Conservation (phyloP, 2,797 vertebrate genomes). For the Cetoscarus ocellatus region DNA sequence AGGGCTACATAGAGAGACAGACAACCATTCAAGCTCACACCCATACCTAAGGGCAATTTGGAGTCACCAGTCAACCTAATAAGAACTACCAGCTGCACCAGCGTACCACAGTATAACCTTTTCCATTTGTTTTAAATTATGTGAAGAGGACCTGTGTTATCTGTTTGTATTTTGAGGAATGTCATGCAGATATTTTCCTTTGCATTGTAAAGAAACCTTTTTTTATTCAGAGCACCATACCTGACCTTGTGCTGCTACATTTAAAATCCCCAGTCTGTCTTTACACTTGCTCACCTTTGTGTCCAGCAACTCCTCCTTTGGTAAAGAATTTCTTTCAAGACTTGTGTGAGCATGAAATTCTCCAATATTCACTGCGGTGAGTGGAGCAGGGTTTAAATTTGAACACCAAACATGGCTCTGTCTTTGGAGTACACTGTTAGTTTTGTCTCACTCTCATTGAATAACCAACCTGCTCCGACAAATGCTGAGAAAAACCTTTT, state of each 20-base stretch:
- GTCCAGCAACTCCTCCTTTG: conserved; percentile 15
- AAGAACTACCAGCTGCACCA: no score
- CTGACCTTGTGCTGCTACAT: not conserved
- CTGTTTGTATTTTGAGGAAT: not conserved
- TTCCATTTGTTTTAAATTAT: no score
- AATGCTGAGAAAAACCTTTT: conserved; percentile 28
- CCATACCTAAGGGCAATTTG: no score
- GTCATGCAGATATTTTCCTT: not conserved
- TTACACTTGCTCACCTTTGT: conserved; percentile 17
- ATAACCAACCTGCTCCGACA: conserved; percentile 5
- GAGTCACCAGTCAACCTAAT: no score
- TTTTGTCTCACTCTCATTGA: conserved; percentile 21
- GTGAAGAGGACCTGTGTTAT: not conserved
- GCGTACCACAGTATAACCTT: no score
- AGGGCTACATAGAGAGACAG: no score
- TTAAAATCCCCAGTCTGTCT: conserved; percentile 2
- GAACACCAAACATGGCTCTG: conserved; percentile 23
- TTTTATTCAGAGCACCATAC: not conserved
- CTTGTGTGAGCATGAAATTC: conserved; percentile 51
- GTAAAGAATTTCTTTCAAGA: conserved; percentile 21
- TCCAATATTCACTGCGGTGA: conserved; percentile 31
- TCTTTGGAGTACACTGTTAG: conserved; percentile 7
- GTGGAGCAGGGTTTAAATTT: conserved; percentile 32
- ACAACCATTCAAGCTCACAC: no score
- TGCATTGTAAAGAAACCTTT: not conserved